A percentile compares a stretch with the other conserved stretches of the same genome.
Evolutionary conservation across 2,113 vertebrate species (phyloP).

Genomic region (Theristicus caerulescens): DNA sequence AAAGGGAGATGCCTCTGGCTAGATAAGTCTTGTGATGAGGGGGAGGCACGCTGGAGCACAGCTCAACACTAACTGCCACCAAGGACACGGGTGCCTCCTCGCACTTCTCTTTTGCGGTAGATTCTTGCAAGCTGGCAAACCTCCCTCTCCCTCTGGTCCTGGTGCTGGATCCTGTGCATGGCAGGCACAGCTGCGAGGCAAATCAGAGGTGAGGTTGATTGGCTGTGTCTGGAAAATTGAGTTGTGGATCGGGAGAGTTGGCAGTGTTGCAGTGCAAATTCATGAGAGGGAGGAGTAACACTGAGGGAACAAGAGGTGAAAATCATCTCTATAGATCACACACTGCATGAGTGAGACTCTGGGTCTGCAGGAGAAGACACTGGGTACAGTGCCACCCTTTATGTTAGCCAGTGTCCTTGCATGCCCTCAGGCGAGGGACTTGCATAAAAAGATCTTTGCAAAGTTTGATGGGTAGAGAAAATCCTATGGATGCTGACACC

Average conservation of each 20-base stretch:
- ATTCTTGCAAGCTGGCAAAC: not conserved
- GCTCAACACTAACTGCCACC: not conserved
- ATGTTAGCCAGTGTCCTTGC: not conserved
- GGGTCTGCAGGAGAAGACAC: not conserved
- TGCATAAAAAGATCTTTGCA: not conserved
- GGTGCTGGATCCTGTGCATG: not conserved
- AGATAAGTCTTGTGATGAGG: not conserved
- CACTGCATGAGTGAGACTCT: not conserved
- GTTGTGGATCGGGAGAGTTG: not conserved
- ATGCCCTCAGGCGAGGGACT: not conserved
- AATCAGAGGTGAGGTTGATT: not conserved
- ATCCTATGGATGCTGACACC: not conserved
- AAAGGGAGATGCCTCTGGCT: conserved; percentile 11
- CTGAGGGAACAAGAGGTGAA: not conserved
- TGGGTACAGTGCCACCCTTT: not conserved
- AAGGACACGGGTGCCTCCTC: not conserved
- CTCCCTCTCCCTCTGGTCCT: not conserved
- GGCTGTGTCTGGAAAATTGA: not conserved
- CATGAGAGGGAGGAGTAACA: not conserved
- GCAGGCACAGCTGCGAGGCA: not conserved
- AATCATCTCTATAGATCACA: not conserved
- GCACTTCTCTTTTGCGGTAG: not conserved
- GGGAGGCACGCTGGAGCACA: not conserved
- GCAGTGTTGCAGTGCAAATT: not conserved
- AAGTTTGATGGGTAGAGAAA: not conserved